These are phyloP conservation scores for Sparidentex hasta DNA, from an alignment of 2,797 vertebrate species.

Conservation along the genomic window DNA sequence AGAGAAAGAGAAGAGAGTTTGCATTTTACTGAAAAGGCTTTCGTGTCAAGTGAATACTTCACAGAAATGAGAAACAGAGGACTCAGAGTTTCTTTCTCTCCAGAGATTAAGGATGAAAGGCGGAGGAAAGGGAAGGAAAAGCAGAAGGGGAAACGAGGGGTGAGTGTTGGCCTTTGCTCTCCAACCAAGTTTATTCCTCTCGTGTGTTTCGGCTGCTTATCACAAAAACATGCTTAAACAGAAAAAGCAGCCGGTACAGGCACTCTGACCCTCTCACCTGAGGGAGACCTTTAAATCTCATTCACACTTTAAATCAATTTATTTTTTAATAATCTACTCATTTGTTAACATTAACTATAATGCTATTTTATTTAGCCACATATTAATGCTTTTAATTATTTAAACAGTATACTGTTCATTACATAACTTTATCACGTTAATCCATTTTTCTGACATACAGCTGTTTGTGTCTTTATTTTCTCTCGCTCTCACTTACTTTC, in stretches of 20 bases:
- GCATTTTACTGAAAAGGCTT: conserved; percentile 72
- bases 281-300: conserved; percentile 15
- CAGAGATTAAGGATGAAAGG: conserved; percentile 68
- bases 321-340: background rate
- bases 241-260: conserved; percentile 30
- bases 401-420: background rate
- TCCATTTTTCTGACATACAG: background rate
- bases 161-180: conserved; percentile 67
- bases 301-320: background rate
- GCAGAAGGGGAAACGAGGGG: conserved; percentile 47
- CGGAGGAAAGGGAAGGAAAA: conserved; percentile 32
- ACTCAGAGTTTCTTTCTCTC: conserved; percentile 60
- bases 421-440: background rate
- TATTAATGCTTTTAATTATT: background rate
- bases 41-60: conserved; percentile 72
- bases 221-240: conserved; percentile 57
- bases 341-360: conserved; percentile 3
- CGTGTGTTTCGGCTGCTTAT: conserved; percentile 60
- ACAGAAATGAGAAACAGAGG: conserved; percentile 64
- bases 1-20: conserved; percentile 48
- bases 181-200: conserved; percentile 56
- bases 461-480: background rate
- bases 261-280: conserved; percentile 44
- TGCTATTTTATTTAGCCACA: background rate
- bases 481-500: background rate